These are phyloP conservation scores for Melolontha melolontha DNA, from an alignment of 2,888 invertebrate genomes.

Conservation along the genomic window DNA sequence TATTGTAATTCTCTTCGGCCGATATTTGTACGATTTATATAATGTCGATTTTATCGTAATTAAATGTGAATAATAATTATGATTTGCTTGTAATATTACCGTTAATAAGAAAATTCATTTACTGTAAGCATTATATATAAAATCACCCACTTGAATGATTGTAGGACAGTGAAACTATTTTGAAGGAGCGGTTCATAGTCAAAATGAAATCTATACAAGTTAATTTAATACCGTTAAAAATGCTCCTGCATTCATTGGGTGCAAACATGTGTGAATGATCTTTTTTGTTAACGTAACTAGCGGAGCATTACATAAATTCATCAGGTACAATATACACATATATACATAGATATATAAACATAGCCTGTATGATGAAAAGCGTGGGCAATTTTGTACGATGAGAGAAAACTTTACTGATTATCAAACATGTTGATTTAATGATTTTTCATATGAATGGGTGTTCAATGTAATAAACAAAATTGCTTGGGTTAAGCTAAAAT, in stretches of 20 bases:
- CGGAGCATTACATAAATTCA: slow-evolving; percentile 7
- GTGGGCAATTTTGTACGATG: too few relatives aligned
- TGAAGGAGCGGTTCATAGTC: slow-evolving; percentile 11
- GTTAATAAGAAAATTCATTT: background rate
- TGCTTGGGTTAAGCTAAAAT: too few relatives aligned
- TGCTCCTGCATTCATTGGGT: slow-evolving; percentile 12
- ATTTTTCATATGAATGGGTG: too few relatives aligned
- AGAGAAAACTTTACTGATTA: too few relatives aligned
- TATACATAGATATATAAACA: background rate
- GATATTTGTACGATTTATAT: too few relatives aligned
- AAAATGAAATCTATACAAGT: background rate
- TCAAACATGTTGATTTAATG: too few relatives aligned
- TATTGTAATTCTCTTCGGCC: too few relatives aligned
- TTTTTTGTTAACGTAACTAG: background rate
- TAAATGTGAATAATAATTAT: too few relatives aligned
- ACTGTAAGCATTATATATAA: background rate
- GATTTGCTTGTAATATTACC: background rate
- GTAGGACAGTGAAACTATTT: slow-evolving; percentile 28
- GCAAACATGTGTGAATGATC: slow-evolving; percentile 20
- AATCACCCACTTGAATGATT: slow-evolving; percentile 16
- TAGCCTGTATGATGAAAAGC: too few relatives aligned
- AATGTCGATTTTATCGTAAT: too few relatives aligned
- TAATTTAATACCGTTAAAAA: slow-evolving; percentile 29
- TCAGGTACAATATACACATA: background rate
- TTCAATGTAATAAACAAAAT: too few relatives aligned